These are phyloP conservation scores for Archips crataeganus DNA, from an alignment of 2,888 invertebrate genomes.

Conservation along the genomic window DNA sequence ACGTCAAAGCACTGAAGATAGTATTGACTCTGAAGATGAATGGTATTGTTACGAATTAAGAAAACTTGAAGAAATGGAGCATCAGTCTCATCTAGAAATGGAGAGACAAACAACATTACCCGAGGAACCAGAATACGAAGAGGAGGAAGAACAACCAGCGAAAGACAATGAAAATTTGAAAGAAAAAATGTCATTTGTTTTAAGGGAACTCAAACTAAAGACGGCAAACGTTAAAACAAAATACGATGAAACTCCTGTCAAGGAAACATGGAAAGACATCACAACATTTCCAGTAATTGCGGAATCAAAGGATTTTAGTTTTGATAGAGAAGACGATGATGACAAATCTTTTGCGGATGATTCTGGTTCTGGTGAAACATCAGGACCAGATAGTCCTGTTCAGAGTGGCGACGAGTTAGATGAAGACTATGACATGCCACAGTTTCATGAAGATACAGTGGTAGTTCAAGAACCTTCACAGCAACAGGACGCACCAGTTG, in stretches of 20 bases:
- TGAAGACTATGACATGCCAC: slow-evolving; percentile 87
- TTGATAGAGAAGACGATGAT: slow-evolving; percentile 70
- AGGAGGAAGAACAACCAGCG: slow-evolving; percentile 68
- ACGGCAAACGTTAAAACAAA: slow-evolving; percentile 82
- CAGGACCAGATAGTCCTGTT: slow-evolving; percentile 94
- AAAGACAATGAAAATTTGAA: slow-evolving; percentile 89
- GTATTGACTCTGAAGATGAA: slow-evolving; percentile 97
- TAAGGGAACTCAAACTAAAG: slow-evolving; percentile 91
- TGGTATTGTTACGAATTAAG: slow-evolving; percentile 96
- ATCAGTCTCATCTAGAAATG: slow-evolving; percentile 88
- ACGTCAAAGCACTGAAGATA: slow-evolving; percentile 96
- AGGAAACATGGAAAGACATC: slow-evolving; percentile 78
- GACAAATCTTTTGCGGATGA: slow-evolving; percentile 84
- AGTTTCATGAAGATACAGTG: slow-evolving; percentile 67
- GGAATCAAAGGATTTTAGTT: slow-evolving; percentile 66
- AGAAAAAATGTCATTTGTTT: slow-evolving; percentile 92
- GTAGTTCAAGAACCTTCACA: slow-evolving; percentile 66
- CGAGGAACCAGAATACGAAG: slow-evolving; percentile 86
- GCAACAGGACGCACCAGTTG: slow-evolving; percentile 86
- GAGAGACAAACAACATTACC: slow-evolving; percentile 87
- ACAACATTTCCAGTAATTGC: slow-evolving; percentile 81
- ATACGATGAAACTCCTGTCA: slow-evolving; percentile 70
- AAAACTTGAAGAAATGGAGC: slow-evolving; percentile 94
- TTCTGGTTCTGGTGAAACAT: slow-evolving; percentile 93
- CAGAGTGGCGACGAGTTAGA: slow-evolving; percentile 90